These are phyloP conservation scores for Scaeva pyrastri DNA, from an alignment of 2,888 invertebrate species.

Conservation along the genomic window DNA sequence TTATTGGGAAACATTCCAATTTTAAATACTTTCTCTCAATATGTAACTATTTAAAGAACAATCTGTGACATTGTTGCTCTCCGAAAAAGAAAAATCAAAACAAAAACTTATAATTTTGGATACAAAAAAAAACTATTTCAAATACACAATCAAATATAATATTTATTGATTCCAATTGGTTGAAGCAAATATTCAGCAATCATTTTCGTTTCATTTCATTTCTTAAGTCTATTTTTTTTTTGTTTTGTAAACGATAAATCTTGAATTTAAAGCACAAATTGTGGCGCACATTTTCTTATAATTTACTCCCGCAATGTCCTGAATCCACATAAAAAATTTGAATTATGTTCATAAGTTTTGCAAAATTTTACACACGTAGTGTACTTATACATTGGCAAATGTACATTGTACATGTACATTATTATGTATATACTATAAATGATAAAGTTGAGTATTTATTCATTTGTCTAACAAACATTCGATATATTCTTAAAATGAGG, in stretches of 20 bases:
- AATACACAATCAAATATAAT: conserved; percentile 23
- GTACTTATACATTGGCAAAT: too few relatives aligned
- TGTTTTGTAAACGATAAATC: conserved; percentile 28
- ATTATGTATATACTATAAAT: not conserved
- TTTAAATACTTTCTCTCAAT: not conserved
- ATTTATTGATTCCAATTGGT: conserved; percentile 26
- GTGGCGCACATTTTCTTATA: conserved; percentile 1
- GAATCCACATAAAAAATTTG: conserved; percentile 22
- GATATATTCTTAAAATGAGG: conserved; percentile 18
- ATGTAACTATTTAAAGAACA: conserved; percentile 13
- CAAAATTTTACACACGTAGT: too few relatives aligned
- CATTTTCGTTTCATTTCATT: not conserved
- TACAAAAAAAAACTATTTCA: not conserved
- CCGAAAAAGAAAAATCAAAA: not conserved
- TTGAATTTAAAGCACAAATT: conserved; percentile 19
- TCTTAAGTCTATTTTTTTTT: not conserved
- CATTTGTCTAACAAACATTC: conserved; percentile 30
- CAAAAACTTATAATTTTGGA: too few relatives aligned
- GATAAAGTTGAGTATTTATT: conserved; percentile 13
- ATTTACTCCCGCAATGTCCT: conserved; percentile 29
- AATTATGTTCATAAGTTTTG: not conserved
- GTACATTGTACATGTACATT: too few relatives aligned
- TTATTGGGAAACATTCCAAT: conserved; percentile 17
- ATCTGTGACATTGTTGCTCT: conserved; percentile 17
- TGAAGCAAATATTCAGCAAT: not conserved